A percentile compares a stretch with the other conserved stretches of the same genome.
These are phyloP conservation scores for Crotalus tigris DNA, from an alignment of 2,113 vertebrate genomes.

Conservation along the genomic window DNA sequence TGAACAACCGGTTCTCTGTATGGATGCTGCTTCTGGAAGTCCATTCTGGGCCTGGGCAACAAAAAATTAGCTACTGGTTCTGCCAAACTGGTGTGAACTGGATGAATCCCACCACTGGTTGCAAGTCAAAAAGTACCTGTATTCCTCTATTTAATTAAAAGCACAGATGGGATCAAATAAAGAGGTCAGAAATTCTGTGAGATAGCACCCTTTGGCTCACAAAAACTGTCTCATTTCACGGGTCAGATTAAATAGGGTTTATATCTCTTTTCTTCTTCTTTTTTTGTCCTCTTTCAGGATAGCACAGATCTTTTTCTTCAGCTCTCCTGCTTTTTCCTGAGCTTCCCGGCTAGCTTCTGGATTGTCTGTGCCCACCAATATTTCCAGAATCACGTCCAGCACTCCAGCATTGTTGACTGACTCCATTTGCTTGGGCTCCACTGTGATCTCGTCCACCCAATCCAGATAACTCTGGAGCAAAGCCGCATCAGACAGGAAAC, in stretches of 20 bases:
- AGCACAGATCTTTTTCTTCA: constrained; percentile 47
- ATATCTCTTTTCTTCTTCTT: neutral
- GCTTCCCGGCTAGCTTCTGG: constrained; percentile 27
- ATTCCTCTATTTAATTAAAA: neutral
- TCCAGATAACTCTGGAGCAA: constrained; percentile 68
- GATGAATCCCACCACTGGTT: too few species aligned
- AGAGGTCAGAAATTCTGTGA: too few species aligned
- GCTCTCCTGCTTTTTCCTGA: constrained; percentile 49
- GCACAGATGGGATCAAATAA: neutral
- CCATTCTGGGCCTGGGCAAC: too few species aligned
- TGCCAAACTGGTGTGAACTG: too few species aligned
- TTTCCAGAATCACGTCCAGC: constrained; percentile 58
- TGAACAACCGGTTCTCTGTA: too few species aligned
- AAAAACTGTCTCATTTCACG: neutral
- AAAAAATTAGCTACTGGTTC: too few species aligned
- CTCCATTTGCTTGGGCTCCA: constrained; percentile 66
- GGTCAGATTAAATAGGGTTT: neutral
- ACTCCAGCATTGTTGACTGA: constrained; percentile 65
- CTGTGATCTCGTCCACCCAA: constrained; percentile 68
- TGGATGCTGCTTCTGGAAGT: too few species aligned
- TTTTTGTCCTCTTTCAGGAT: neutral
- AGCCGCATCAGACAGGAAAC: constrained; percentile 62
- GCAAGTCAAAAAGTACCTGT: too few species aligned
- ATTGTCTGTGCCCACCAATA: constrained; percentile 40
- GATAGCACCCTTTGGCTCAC: neutral